Base-by-base conservation (phyloP, 1,140 invertebrate species). In the Drosophila seguyi region DNA sequence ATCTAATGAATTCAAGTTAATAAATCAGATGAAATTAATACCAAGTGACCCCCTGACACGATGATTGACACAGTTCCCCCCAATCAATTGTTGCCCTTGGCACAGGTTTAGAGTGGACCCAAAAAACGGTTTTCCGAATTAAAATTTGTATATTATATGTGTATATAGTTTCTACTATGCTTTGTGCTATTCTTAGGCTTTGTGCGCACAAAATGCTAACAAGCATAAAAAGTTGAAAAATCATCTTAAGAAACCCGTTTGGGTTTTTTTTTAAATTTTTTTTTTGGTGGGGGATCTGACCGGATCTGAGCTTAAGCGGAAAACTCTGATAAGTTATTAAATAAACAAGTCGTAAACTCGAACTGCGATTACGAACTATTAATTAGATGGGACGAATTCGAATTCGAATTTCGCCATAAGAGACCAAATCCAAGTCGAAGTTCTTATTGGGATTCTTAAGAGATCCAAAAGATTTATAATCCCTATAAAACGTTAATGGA, bases 251-350 rank as follows among this genome's bases (percentile, higher is more conserved):
- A 79, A 83, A 83, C 75, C 34, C 41, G 78, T 55, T 52, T 14
- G 16, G 14, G 10, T 31, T 66, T 48, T 55, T 22, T 14, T 41
- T 31, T 45, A n/a, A n/a, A n/a, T 25, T 29, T 22, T 11, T 44
- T 45, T 44, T 36, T 25, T 61, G n/a, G 61, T 53, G 53, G 61
- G 55, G 55, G 60, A 58, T 53, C 50, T 67, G 72, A 67, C 53
- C 73, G 73, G 62, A 57, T 53, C 56, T 45, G 5, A 60, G 55
- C 31, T 34, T 75, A 75, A 55, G 62, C 83, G 82, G 83, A 86
- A 86, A 86, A 86, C 66, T 87, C 53, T 42, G 62, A 68, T 73
- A 79, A 86, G 68, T 82, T 75, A 48, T 87, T 68, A 68, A 86
- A 79, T 81, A 86, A 86, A 81, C 79, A 78, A 86, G 68, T 75